Conservation (phyloP, 2,113 vertebrate species). For the Eurypyga helias region DNA sequence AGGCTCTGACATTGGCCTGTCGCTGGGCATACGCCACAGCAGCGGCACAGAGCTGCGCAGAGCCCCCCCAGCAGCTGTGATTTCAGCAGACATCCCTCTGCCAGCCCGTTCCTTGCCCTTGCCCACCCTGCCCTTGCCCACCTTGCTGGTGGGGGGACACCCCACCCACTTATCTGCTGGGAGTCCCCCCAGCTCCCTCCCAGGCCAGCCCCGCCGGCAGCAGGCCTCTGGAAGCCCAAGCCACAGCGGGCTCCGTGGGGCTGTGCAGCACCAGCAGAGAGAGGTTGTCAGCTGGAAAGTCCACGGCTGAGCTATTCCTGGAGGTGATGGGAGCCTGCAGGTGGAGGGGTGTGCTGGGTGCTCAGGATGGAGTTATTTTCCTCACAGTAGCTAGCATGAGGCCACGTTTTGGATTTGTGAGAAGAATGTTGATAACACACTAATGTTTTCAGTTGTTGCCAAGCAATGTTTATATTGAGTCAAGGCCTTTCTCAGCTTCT, state of each 20-base stretch:
- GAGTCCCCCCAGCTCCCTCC: not conserved
- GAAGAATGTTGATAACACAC: too few species aligned
- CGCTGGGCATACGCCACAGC: fast-evolving
- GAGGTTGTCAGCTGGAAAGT: not conserved
- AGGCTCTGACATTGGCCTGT: fast-evolving
- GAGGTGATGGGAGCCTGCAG: not conserved
- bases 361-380: too few species aligned
- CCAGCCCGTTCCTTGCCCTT: not conserved
- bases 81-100: not conserved
- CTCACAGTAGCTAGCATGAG: too few species aligned
- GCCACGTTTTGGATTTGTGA: too few species aligned
- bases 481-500: too few species aligned
- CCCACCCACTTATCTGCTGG: not conserved
- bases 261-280: not conserved
- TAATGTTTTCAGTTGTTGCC: too few species aligned
- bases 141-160: too few species aligned
- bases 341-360: too few species aligned
- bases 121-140: too few species aligned
- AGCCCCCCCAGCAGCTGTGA: not conserved
- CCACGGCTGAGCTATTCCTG: not conserved
- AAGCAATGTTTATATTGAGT: too few species aligned
- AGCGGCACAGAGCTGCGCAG: fast-evolving
- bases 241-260: not conserved
- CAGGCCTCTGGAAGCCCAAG: not conserved
- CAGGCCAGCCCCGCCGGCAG: fast-evolving